These are phyloP conservation scores for Heteromyza rotundicornis DNA, from an alignment of 2,888 invertebrate species.

Conservation along the genomic window DNA sequence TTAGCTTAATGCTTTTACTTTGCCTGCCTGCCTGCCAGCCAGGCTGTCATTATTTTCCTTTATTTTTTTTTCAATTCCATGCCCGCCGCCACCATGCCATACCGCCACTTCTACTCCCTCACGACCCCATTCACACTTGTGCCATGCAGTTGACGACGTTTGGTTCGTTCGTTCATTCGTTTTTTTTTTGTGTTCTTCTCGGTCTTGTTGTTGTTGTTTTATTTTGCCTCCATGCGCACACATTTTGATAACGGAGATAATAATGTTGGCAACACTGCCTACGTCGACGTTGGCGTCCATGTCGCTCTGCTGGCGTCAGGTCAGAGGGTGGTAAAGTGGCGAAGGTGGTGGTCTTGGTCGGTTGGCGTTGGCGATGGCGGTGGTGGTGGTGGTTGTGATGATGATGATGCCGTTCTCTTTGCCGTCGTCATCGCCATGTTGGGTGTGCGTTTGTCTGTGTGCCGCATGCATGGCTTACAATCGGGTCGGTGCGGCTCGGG, in stretches of 20 bases:
- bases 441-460: slow-evolving; percentile 2
- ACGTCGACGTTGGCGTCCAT: neutral
- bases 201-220: too few relatives aligned
- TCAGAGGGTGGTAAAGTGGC: slow-evolving; percentile 10
- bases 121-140: neutral
- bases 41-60: neutral
- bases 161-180: too few relatives aligned
- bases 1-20: neutral
- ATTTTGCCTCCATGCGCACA: too few relatives aligned
- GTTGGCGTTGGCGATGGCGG: slow-evolving; percentile 10
- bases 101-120: neutral
- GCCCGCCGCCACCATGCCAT: too few relatives aligned
- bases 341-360: neutral
- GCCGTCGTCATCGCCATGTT: neutral
- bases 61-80: too few relatives aligned
- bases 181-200: too few relatives aligned
- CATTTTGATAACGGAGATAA: slow-evolving; percentile 9
- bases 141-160: too few relatives aligned
- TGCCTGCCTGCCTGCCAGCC: neutral
- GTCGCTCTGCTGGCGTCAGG: slow-evolving; percentile 7
- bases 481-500: slow-evolving; percentile 26
- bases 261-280: slow-evolving; percentile 8
- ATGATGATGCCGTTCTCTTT: neutral
- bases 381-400: slow-evolving; percentile 23
- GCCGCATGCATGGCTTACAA: too few relatives aligned